Evolutionary conservation across 2,888 invertebrate genomes (phyloP).

Genomic region (Drosophila lutescens): DNA sequence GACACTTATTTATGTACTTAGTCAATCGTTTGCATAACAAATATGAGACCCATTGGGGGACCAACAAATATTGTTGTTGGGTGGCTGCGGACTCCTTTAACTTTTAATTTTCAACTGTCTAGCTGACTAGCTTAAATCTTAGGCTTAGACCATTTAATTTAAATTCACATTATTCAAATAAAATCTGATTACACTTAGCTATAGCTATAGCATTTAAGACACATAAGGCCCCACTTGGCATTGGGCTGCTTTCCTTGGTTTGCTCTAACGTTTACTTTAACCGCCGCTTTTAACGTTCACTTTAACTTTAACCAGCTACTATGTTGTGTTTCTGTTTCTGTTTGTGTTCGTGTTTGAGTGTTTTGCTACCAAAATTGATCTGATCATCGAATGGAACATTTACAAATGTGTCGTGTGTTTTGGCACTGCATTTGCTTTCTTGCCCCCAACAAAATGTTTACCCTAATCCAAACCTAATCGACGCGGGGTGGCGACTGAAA

Average conservation of each 20-base stretch:
- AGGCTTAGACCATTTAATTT: constrained; percentile 53
- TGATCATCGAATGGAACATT: constrained; percentile 57
- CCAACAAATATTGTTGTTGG: constrained; percentile 23
- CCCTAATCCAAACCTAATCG: constrained; percentile 19
- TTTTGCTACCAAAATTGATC: constrained; percentile 22
- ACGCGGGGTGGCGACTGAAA: constrained; percentile 68
- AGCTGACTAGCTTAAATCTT: constrained; percentile 51
- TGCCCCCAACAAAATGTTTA: background rate
- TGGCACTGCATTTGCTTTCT: constrained; percentile 28
- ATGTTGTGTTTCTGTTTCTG: constrained; percentile 22
- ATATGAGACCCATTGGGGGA: constrained; percentile 43
- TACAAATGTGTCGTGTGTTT: constrained; percentile 55
- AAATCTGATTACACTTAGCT: constrained; percentile 79
- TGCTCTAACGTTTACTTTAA: constrained; percentile 20
- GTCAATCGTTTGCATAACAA: constrained; percentile 74
- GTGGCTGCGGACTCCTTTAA: constrained; percentile 16
- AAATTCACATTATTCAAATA: constrained; percentile 66
- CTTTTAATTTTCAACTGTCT: constrained; percentile 24
- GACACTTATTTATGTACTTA: constrained; percentile 80
- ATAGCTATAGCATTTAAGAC: constrained; percentile 84
- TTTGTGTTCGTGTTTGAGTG: constrained; percentile 1
- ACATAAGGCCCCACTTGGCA: constrained; percentile 84
- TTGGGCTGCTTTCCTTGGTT: constrained; percentile 60
- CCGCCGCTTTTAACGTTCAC: constrained; percentile 14
- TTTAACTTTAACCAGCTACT: constrained; percentile 26